phyloP scores from a whole-genome alignment of 2,797 vertebrate genomes.

The Pempheris klunzingeri region DNA sequence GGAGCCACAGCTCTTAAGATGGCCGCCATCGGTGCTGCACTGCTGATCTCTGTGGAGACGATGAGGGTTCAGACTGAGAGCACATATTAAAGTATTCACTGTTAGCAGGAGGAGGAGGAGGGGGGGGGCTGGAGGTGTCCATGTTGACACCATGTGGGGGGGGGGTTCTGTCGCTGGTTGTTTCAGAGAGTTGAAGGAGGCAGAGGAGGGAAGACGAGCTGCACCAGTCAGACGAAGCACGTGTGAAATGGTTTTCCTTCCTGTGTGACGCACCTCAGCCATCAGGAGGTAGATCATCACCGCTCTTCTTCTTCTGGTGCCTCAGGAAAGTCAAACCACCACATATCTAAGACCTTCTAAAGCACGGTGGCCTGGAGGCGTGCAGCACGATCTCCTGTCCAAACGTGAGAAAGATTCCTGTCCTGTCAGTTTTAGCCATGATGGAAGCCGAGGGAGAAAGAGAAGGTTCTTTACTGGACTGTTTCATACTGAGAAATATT shows the following conservation, averaged over 20 bases:
- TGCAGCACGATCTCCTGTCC: too few species aligned
- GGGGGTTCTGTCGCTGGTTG: background rate
- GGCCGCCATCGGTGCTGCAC: background rate
- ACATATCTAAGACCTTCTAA: background rate
- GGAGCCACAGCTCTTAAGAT: slow-evolving; percentile 11
- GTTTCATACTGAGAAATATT: too few species aligned
- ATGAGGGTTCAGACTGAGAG: too few species aligned
- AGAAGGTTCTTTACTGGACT: too few species aligned
- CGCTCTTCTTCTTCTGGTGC: background rate
- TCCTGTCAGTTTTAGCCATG: too few species aligned
- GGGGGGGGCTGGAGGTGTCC: too few species aligned
- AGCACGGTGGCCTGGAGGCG: too few species aligned
- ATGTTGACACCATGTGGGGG: too few species aligned
- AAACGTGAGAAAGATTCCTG: too few species aligned
- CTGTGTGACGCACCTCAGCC: slow-evolving; percentile 30
- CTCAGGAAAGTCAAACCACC: slow-evolving; percentile 26
- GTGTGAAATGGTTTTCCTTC: slow-evolving; percentile 32
- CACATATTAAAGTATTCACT: background rate
- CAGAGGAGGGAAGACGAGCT: slow-evolving; percentile 2
- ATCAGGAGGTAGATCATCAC: background rate
- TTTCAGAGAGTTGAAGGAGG: background rate
- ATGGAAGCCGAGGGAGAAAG: too few species aligned
- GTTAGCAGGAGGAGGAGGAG: too few species aligned
- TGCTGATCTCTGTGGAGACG: too few species aligned
- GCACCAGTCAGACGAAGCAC: background rate